Percentiles rank a stretch among this genome's conserved stretches.
phyloP scores from a whole-genome alignment of 2,888 invertebrate species.

The Bellardia bayeri region DNA sequence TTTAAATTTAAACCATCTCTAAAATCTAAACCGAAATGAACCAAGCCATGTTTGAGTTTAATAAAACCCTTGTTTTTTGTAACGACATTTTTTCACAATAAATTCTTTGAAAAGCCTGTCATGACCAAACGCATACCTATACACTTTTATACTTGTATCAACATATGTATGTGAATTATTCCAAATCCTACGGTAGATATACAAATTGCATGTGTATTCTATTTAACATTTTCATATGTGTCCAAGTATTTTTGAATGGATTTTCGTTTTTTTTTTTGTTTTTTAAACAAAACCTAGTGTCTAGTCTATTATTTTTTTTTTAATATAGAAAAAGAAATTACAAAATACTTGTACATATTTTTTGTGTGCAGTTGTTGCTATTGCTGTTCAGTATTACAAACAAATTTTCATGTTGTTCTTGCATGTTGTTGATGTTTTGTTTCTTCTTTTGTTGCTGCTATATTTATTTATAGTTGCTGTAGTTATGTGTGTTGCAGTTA shows the following conservation, averaged over 20 bases:
- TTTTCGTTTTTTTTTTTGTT: not conserved
- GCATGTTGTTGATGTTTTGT: conserved; percentile 52
- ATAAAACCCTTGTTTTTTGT: too few relatives aligned
- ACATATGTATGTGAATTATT: not conserved
- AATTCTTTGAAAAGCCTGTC: conserved; percentile 35
- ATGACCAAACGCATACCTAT: not conserved
- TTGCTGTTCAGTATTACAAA: conserved; percentile 27
- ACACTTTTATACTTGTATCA: not conserved
- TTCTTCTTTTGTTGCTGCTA: conserved; percentile 23
- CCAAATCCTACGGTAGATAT: not conserved
- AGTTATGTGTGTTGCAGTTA: conserved; percentile 18
- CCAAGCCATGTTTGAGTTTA: too few relatives aligned
- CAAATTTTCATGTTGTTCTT: conserved; percentile 55
- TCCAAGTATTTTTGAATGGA: conserved; percentile 31
- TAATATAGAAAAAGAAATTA: conserved; percentile 10
- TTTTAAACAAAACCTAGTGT: conserved; percentile 17
- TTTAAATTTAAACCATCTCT: too few relatives aligned
- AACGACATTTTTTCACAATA: not conserved
- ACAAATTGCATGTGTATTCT: conserved; percentile 29
- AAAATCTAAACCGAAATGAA: too few relatives aligned
- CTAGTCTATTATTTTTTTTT: conserved; percentile 41
- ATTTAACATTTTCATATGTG: conserved; percentile 36
- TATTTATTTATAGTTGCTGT: conserved; percentile 39
- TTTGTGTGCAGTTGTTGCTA: not conserved
- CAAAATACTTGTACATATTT: conserved; percentile 36